Conservation (phyloP, 2,797 vertebrate species). For the Gila robusta region DNA sequence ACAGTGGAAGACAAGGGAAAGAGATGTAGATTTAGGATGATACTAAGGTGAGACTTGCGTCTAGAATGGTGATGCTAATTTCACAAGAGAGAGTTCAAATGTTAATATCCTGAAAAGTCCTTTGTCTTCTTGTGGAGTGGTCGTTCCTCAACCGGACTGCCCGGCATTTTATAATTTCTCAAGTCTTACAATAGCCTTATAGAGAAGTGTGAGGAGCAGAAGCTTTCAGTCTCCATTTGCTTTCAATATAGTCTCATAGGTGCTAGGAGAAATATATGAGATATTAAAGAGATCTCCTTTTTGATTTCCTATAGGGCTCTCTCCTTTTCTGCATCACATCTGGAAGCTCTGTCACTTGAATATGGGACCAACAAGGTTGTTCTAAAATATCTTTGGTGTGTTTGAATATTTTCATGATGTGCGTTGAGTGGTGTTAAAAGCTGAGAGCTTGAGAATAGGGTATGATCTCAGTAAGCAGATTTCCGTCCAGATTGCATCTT, state of each 20-base stretch:
- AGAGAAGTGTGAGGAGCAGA: neutral
- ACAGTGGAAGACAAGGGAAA: too few species aligned
- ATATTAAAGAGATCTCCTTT: neutral
- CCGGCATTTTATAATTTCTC: neutral
- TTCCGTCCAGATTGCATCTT: constrained; percentile 77
- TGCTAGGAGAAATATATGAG: neutral
- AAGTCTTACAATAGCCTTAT: neutral
- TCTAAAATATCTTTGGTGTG: constrained; percentile 3
- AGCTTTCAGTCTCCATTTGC: neutral
- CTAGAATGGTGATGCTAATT: too few species aligned
- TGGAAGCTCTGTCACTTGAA: constrained; percentile 3
- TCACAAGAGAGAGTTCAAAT: too few species aligned
- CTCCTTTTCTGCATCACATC: neutral
- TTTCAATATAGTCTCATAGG: neutral
- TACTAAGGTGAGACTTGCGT: too few species aligned
- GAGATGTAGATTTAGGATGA: too few species aligned
- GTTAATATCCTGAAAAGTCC: too few species aligned
- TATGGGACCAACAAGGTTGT: neutral
- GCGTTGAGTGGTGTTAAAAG: constrained; percentile 53
- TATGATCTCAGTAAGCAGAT: constrained; percentile 77
- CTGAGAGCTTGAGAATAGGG: constrained; percentile 64
- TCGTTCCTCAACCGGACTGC: too few species aligned
- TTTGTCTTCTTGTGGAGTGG: too few species aligned
- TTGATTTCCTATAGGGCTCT: neutral
- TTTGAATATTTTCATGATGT: constrained; percentile 16